These are phyloP conservation scores for Actinemys pallida DNA, from an alignment of 2,113 vertebrate genomes.

Conservation along the genomic window DNA sequence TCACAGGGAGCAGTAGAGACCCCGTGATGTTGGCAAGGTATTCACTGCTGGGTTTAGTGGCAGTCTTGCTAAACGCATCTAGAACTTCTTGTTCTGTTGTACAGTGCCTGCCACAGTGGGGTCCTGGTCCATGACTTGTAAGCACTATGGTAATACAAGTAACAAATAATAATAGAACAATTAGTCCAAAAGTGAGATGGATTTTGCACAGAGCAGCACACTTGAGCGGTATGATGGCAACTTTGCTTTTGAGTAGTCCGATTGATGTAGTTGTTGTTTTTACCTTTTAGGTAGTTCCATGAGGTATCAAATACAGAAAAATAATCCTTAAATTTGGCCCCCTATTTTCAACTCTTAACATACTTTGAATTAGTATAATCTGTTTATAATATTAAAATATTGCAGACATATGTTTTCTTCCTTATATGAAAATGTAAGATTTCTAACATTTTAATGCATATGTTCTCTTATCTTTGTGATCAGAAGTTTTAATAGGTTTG, in stretches of 20 bases:
- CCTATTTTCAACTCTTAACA: background rate
- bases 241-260: background rate
- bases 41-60: background rate
- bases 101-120: background rate
- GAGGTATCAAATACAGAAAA: background rate
- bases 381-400: background rate
- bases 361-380: background rate
- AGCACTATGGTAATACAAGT: background rate
- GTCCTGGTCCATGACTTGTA: background rate
- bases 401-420: background rate
- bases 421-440: background rate
- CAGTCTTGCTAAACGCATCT: background rate
- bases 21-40: background rate
- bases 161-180: background rate
- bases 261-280: background rate
- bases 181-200: background rate
- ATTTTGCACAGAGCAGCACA: background rate
- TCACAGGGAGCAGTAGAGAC: background rate
- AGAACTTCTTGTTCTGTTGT: background rate
- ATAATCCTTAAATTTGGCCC: background rate
- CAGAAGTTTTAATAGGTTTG: background rate
- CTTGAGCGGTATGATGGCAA: conserved; percentile 20
- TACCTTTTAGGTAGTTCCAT: background rate
- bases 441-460: background rate
- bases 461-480: background rate